Base-by-base conservation (phyloP, 1,140 invertebrate genomes). In the Anthonomus grandis region DNA sequence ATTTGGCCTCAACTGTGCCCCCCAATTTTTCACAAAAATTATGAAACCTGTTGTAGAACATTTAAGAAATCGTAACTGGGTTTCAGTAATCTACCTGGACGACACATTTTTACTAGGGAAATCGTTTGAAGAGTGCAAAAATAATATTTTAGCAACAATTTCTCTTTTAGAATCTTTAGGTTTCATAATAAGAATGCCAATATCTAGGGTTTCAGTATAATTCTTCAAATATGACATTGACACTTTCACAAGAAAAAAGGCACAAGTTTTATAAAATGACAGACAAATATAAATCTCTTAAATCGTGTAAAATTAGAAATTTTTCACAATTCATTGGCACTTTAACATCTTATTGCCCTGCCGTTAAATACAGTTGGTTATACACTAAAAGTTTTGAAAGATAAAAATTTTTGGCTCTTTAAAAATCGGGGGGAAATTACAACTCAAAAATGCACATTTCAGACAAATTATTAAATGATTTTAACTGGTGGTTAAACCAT, bases 21-120 rank as follows among this genome's bases (percentile, higher is more conserved):
- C n/a, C n/a, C n/a, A n/a, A n/a, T n/a, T n/a, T n/a, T n/a, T n/a
- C n/a, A n/a, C n/a, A n/a, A n/a, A n/a, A n/a, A n/a, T n/a, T n/a
- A n/a, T n/a, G n/a, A n/a, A n/a, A n/a, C n/a, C n/a, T n/a, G n/a
- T n/a, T n/a, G n/a, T n/a, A n/a, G n/a, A n/a, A n/a, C n/a, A n/a
- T 66, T 42, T 67, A 68, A 62, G 52, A 36, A 36, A 27, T 67
- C 39, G 36, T 46, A 53, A 57, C 8, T 54, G 53, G 23, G 3
- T 55, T 21, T 60, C 62, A 12, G 67, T 71, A 8, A 54, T 64
- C 18, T 70, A 70, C 49, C 45, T 70, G 25, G 66, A 70, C 50
- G 68, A 70, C 44, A 58, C 66, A 39, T 48, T 68, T 5, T 42
- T 68, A 10, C 41, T 70, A 13, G 60, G 59, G 9, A 31, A 63